Evolutionary conservation across 2,113 vertebrate genomes (phyloP).

Genomic region (Seriola aureovittata): DNA sequence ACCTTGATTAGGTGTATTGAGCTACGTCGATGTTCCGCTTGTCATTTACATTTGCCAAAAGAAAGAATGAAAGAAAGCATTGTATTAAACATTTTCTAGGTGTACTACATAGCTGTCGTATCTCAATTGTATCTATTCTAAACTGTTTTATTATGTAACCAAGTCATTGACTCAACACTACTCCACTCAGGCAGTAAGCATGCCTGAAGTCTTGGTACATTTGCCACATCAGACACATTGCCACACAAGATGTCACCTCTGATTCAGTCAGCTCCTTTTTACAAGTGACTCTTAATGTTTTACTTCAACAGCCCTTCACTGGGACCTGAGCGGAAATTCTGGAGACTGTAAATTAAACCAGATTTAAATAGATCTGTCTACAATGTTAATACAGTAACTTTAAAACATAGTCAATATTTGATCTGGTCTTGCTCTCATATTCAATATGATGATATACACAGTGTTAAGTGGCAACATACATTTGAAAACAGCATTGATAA

Average conservation of each 20-base stretch:
- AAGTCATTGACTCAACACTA: constrained; percentile 29
- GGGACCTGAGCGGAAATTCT: constrained; percentile 22
- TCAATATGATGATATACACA: not conserved
- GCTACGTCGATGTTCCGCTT: constrained; percentile 7
- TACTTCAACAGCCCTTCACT: constrained; percentile 13
- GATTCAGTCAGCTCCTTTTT: constrained; percentile 35
- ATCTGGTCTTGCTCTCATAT: constrained; percentile 1
- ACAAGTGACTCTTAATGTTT: constrained; percentile 37
- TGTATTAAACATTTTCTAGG: not conserved
- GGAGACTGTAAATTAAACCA: constrained; percentile 19
- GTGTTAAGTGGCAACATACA: not conserved
- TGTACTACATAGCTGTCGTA: not conserved
- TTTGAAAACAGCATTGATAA: not conserved
- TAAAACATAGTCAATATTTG: not conserved
- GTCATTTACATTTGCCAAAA: constrained; percentile 14
- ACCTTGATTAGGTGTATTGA: constrained; percentile 19
- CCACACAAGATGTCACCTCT: constrained; percentile 46
- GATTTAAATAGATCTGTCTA: not conserved
- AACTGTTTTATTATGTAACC: constrained; percentile 30
- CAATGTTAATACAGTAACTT: not conserved
- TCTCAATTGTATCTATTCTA: constrained; percentile 21
- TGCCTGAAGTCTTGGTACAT: constrained; percentile 33
- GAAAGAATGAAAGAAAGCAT: not conserved
- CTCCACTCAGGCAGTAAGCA: constrained; percentile 1
- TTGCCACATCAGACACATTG: constrained; percentile 49